These are phyloP conservation scores for Eupsittula cactorum DNA, from an alignment of 2,113 vertebrate genomes.

Conservation along the genomic window DNA sequence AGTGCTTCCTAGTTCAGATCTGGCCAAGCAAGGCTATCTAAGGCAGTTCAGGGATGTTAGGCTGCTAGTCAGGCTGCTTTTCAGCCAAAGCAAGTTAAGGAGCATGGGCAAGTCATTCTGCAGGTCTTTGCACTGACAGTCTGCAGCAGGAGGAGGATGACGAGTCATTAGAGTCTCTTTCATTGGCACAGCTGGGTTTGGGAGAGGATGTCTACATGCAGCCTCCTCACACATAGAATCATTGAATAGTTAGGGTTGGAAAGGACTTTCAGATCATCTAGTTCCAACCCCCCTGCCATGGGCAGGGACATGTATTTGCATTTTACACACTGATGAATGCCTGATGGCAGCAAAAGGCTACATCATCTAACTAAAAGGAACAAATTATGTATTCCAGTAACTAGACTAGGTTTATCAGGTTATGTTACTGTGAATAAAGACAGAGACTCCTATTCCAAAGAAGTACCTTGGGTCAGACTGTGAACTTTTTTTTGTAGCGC, in stretches of 20 bases:
- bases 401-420: background rate
- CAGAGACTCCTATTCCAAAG: background rate
- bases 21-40: background rate
- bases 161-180: accelerated
- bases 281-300: no score
- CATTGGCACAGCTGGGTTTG: background rate
- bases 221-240: background rate
- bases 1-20: background rate
- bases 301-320: background rate
- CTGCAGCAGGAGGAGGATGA: background rate
- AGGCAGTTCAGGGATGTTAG: background rate
- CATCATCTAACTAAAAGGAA: background rate
- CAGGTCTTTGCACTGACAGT: background rate
- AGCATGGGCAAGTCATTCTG: background rate
- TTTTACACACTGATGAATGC: background rate
- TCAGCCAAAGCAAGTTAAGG: background rate
- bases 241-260: no score
- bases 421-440: background rate
- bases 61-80: background rate
- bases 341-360: background rate
- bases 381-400: background rate
- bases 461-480: background rate
- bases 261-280: no score
- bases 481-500: background rate
- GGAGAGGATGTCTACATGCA: background rate